Conservation (phyloP, 2,888 invertebrate species). For the Fragum fragum region DNA sequence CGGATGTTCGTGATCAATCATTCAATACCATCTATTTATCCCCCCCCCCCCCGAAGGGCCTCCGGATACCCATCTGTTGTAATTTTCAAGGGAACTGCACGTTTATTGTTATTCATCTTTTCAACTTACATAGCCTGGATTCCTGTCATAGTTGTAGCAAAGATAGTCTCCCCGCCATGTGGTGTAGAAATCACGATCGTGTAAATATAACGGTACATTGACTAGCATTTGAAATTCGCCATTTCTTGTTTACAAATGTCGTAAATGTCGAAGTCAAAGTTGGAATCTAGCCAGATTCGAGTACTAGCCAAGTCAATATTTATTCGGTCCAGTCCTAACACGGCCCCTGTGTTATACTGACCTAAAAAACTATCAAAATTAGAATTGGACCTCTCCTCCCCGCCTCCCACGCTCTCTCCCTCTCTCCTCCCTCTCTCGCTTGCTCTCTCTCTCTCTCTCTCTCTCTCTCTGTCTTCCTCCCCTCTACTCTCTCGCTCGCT, state of each 20-base stretch:
- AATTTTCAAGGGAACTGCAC: slow-evolving; percentile 17
- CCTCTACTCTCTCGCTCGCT: too few relatives aligned
- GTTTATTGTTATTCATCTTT: slow-evolving; percentile 17
- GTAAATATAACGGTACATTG: slow-evolving; percentile 8
- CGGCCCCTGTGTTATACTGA: too few relatives aligned
- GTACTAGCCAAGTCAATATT: too few relatives aligned
- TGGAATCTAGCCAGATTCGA: background rate
- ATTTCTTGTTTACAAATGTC: background rate
- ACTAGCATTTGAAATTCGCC: background rate
- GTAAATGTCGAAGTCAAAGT: background rate
- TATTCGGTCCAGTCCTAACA: too few relatives aligned
- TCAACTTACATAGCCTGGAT: slow-evolving; percentile 14
- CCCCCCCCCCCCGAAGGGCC: background rate
- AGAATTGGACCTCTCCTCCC: too few relatives aligned
- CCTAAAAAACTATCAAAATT: too few relatives aligned
- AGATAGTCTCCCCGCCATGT: slow-evolving; percentile 8
- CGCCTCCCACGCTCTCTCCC: too few relatives aligned
- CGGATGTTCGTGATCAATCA: too few relatives aligned
- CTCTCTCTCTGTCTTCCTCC: too few relatives aligned
- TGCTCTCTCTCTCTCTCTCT: too few relatives aligned
- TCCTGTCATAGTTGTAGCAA: slow-evolving; percentile 4
- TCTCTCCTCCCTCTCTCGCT: too few relatives aligned
- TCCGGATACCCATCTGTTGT: slow-evolving; percentile 5
- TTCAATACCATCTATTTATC: too few relatives aligned
- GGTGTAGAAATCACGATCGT: slow-evolving; percentile 15